Conservation (phyloP, 1,140 invertebrate species). For the Bombus polaris region DNA sequence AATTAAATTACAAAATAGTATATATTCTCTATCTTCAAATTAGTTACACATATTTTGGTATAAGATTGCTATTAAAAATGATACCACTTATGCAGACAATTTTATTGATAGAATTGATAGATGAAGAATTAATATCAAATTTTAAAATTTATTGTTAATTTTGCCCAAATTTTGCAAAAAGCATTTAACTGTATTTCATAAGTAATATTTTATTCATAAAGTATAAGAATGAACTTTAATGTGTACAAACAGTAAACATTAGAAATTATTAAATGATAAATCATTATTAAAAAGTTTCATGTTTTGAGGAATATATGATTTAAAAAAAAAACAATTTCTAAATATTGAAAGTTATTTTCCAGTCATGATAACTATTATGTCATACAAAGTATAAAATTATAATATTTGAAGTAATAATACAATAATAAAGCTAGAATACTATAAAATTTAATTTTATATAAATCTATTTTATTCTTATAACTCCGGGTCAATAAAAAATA, state of each 20-base stretch:
- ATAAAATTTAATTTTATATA: slow-evolving; percentile 12
- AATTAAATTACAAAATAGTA: not conserved
- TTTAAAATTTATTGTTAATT: slow-evolving; percentile 6
- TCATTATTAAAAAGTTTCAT: not conserved
- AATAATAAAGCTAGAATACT: too few relatives aligned
- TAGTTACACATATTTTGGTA: not conserved
- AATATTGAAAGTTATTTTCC: slow-evolving; percentile 26
- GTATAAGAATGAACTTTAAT: not conserved
- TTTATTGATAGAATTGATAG: not conserved
- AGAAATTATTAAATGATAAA: not conserved
- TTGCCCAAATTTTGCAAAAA: slow-evolving; percentile 45
- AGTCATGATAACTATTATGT: slow-evolving; percentile 1
- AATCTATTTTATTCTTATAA: slow-evolving; percentile 25
- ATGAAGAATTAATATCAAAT: slow-evolving; percentile 8
- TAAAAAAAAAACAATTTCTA: not conserved
- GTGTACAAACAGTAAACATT: not conserved
- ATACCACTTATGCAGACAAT: slow-evolving; percentile 29
- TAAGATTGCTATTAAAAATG: slow-evolving; percentile 26
- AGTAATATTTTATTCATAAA: not conserved
- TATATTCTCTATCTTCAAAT: not conserved
- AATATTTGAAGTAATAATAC: not conserved
- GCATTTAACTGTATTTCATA: not conserved
- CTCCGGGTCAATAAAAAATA: not conserved
- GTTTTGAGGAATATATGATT: not conserved
- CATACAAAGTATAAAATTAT: not conserved